Evolutionary conservation across 2,797 vertebrate species (phyloP).

Genomic region (Xenops minutus): DNA sequence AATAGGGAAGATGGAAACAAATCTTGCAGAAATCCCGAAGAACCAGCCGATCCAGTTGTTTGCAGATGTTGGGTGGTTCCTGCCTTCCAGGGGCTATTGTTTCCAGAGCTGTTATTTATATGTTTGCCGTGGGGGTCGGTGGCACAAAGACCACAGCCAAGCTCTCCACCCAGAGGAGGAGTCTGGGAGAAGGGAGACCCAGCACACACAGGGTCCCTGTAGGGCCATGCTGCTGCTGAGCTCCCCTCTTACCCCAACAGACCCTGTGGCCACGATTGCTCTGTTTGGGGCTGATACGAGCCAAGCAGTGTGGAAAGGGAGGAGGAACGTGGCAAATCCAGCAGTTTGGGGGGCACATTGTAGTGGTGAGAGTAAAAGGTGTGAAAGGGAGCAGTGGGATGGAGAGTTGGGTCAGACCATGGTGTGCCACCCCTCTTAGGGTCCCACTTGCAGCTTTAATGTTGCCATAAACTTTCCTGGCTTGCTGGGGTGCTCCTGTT

Average conservation of each 20-base stretch:
- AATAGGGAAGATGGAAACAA: conserved; percentile 29
- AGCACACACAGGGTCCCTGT: too few species aligned
- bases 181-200: not conserved
- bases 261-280: not conserved
- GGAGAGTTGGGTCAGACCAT: fast-evolving
- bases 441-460: not conserved
- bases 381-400: not conserved
- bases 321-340: not conserved
- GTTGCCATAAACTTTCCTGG: not conserved
- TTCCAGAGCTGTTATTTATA: not conserved
- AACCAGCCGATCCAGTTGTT: not conserved
- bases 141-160: not conserved
- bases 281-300: not conserved
- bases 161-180: not conserved
- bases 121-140: not conserved
- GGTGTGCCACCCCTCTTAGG: fast-evolving
- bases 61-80: conserved; percentile 53
- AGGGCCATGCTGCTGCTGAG: not conserved
- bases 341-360: fast-evolving
- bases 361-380: not conserved
- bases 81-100: conserved; percentile 48
- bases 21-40: not conserved
- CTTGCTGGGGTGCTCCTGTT: fast-evolving
- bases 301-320: not conserved
- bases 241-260: not conserved